Evolutionary conservation across 2,113 vertebrate species (phyloP), one percentile per base, ranked within the genome.

Genomic region (Silurus asotus): DNA sequence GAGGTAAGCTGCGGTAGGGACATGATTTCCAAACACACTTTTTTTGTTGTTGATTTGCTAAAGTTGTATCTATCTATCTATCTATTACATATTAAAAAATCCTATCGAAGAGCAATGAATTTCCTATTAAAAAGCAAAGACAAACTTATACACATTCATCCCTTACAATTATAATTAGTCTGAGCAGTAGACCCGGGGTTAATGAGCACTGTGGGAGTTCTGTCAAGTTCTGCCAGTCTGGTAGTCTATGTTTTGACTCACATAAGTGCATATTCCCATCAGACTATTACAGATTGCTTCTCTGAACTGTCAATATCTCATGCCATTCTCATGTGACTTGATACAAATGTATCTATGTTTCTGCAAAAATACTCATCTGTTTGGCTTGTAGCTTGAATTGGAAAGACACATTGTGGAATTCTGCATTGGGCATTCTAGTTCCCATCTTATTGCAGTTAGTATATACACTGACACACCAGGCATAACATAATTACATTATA

Each of bases 171-270:
- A 64, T 81, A 23, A 81, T 81, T 64, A 81, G 79, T 49, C 19
- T 81, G 58, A 81, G 49, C 37, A 81, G 79, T 81, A 81, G 23
- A 9, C 79, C 19, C 13, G 55, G 58, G 79, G 37, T 62, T 81
- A 49, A 81, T 49, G 62, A 64, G 79, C 58, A 51, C 20, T 11
- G 4, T 81, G 79, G 20, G 79, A 81, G 59, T 81, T 61, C 77
- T 77, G 49, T n/a, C 62, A 65, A 65, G 8, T 65, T 65, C n/a
- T 72, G 15, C 58, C 58, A 59, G 56, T 20, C 77, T 61, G 4
- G 8, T 80, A 9, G 28, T 45, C 51, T 28, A 78, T 58, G 76
- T 58, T 56, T 79, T 79, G 53, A 78, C n/a, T 78, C 53, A 80
- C 56, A 61, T 48, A 80, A 80, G 8, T 80, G 56, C 53, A 78